Base-by-base conservation (phyloP, 35 echinoderm and acorn worm species). In the Antedon bifida region DNA sequence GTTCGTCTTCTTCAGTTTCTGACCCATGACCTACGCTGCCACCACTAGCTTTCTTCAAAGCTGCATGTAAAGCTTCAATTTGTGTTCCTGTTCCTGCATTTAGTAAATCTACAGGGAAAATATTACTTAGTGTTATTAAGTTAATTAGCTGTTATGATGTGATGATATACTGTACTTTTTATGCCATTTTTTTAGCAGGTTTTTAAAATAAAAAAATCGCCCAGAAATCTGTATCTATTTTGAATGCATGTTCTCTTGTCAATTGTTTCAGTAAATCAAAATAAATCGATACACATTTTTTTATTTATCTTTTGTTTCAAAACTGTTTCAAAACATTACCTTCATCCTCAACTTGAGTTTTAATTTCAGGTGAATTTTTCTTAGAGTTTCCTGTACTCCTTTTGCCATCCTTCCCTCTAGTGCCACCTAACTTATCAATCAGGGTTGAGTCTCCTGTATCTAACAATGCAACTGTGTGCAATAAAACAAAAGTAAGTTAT, bases 31-130 rank as follows among this genome's bases (percentile, higher is more conserved):
- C 51, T 26, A 64, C 9, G 26, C 9, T 26, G 23, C 26, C 51
- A 26, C 51, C 51, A 16, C 51, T 64, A 1, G 95, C 95, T 39
- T 92, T 83, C 45, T 88, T 89, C 36, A 92, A 35, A 29, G 84
- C 86, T 28, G 87, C 95, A 29, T 99, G 95, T 29, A 99, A 75
- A 21, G 95, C 95, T 35, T 99, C 95, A 74, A 99, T 76, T 21
- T 99, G 88, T 46, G 87, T 86, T 32, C 90, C 80, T 39, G 95
- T 92, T 12, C 83, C 95, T 34, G 91, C 84, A 83, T 46, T 35
- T 55, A 51, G 34, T 83, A 33, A 77, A 83, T 38, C 76, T 78
- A 78, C 12, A 78, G 14, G 26, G n/a, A n/a, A n/a, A n/a, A n/a
- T n/a, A n/a, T n/a, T n/a, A n/a, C n/a, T n/a, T n/a, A n/a, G n/a